Evolutionary conservation across 2,797 vertebrate species (phyloP).

Genomic region (Pagetopsis macropterus): DNA sequence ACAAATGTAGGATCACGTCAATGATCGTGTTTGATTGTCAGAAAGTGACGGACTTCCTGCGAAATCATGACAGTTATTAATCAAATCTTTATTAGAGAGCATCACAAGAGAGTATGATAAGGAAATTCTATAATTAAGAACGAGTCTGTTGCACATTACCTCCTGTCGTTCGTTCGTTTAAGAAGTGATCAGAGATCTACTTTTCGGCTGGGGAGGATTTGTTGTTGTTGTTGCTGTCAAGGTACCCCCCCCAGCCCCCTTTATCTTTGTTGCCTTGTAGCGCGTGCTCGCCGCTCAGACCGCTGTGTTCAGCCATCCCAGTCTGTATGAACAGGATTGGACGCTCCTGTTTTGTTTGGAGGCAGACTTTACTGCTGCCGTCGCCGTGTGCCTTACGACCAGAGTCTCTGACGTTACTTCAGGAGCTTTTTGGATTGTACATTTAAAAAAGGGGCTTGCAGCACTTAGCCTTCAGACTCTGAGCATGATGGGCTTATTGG

Average conservation of each 20-base stretch:
- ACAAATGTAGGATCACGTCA: constrained; percentile 16
- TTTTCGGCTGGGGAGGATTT: constrained; percentile 45
- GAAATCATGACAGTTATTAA: constrained; percentile 76
- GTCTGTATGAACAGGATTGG: constrained; percentile 83
- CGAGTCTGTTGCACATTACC: constrained; percentile 95
- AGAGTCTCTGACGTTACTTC: constrained; percentile 85
- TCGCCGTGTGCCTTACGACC: constrained; percentile 94
- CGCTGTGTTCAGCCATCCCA: constrained; percentile 92
- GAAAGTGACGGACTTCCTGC: constrained; percentile 41
- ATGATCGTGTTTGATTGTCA: constrained; percentile 36
- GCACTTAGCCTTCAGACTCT: constrained; percentile 92
- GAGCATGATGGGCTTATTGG: constrained; percentile 51
- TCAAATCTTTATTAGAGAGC: constrained; percentile 84
- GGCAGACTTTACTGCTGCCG: constrained; percentile 88
- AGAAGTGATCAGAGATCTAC: constrained; percentile 82
- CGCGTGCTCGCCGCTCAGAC: constrained; percentile 89
- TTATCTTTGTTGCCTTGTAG: constrained; percentile 97
- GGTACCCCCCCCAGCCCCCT: constrained; percentile 39
- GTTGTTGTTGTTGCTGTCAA: constrained; percentile 37
- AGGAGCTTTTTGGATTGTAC: constrained; percentile 80
- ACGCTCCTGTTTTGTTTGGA: constrained; percentile 77
- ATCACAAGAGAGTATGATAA: constrained; percentile 22
- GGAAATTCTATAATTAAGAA: constrained; percentile 79
- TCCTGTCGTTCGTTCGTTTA: constrained; percentile 88
- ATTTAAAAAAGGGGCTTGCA: constrained; percentile 88